Conservation (phyloP, 2,888 invertebrate genomes). For the Portevinia maculata region DNA sequence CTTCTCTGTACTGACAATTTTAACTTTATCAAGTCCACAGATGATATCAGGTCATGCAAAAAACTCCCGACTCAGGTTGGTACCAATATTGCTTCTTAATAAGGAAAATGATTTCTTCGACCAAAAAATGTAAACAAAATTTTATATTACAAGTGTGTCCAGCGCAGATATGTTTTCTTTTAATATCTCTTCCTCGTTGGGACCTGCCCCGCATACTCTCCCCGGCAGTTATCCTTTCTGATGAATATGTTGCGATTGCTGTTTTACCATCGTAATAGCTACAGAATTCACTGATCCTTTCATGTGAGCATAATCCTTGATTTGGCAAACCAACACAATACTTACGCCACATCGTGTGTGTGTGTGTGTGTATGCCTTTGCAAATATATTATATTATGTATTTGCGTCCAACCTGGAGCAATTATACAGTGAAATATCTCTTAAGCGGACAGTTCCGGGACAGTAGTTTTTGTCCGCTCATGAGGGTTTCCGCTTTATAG, state of each 20-base stretch:
- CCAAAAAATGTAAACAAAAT: constrained; percentile 39
- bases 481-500: no score
- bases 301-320: constrained; percentile 41
- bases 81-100: neutral
- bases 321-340: constrained; percentile 25
- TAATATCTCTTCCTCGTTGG: constrained; percentile 40
- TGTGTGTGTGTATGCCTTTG: neutral
- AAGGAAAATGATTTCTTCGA: constrained; percentile 4
- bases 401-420: constrained; percentile 45
- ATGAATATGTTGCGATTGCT: neutral
- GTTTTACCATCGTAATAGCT: constrained; percentile 25
- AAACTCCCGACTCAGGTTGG: no score
- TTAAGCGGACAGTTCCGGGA: no score
- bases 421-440: no score
- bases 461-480: no score
- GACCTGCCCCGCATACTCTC: neutral
- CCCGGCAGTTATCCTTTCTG: constrained; percentile 1
- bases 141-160: constrained; percentile 10
- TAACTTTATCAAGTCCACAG: constrained; percentile 5
- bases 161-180: constrained; percentile 35
- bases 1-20: no score
- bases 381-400: constrained; percentile 46
- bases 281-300: constrained; percentile 42
- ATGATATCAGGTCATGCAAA: no score
- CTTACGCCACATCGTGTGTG: neutral